Conservation (phyloP, 2,797 vertebrate species). For the Rhynchotus rufescens region DNA sequence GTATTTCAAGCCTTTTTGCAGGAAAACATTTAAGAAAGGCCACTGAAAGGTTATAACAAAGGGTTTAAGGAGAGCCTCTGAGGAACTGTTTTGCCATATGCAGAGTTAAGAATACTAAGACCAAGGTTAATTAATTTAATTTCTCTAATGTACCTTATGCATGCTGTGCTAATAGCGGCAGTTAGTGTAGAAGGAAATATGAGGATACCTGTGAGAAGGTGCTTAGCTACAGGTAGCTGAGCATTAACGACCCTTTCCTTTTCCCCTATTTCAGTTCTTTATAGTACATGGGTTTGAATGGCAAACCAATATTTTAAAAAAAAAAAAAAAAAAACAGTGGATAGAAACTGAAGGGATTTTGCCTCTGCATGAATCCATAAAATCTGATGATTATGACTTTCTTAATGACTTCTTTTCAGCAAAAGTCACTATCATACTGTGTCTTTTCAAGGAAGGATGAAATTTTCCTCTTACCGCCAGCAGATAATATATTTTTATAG, state of each 20-base stretch:
- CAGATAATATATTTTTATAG: background rate
- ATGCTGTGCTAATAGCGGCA: conserved; percentile 13
- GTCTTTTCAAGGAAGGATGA: background rate
- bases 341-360: conserved; percentile 8
- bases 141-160: background rate
- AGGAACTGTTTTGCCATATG: background rate
- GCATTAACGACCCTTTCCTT: background rate
- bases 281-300: background rate
- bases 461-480: background rate
- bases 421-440: background rate
- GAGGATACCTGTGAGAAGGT: background rate
- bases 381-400: background rate
- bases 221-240: background rate
- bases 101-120: background rate
- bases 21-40: background rate
- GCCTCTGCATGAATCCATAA: background rate
- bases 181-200: background rate
- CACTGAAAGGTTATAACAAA: background rate
- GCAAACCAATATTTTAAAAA: background rate
- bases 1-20: background rate
- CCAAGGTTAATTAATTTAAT: conserved; percentile 29
- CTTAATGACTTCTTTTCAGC: conserved; percentile 24
- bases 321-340: background rate
- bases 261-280: background rate
- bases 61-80: background rate